phyloP scores from a whole-genome alignment of 2,113 vertebrate species.

The Catharus bicknelli region DNA sequence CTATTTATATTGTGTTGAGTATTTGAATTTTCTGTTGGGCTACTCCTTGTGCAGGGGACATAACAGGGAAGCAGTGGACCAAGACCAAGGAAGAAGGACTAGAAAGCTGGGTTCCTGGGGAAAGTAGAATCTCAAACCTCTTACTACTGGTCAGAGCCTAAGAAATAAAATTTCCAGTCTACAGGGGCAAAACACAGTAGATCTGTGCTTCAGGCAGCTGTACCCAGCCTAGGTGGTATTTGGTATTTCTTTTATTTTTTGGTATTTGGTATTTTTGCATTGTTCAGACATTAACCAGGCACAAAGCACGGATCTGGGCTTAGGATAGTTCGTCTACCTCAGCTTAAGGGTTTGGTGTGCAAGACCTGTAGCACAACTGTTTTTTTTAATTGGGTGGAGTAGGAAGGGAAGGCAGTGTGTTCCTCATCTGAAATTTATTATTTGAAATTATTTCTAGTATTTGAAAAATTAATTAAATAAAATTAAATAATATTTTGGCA shows the following conservation, averaged over 20 bases:
- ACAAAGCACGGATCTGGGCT: not conserved
- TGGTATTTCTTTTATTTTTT: not conserved
- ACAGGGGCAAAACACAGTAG: not conserved
- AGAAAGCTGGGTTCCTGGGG: not conserved
- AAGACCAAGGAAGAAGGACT: not conserved
- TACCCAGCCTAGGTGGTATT: not conserved
- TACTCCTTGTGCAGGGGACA: not conserved
- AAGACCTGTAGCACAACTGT: not conserved
- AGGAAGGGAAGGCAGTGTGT: rapidly evolving
- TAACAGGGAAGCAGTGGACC: not conserved
- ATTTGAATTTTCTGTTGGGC: not conserved
- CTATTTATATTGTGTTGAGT: not conserved
- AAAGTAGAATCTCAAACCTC: not conserved
- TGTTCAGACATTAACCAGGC: not conserved
- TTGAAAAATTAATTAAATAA: not conserved
- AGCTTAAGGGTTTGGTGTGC: not conserved
- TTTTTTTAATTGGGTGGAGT: not conserved
- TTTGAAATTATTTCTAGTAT: not conserved
- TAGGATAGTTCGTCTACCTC: not conserved
- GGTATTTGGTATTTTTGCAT: not conserved
- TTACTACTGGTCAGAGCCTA: not conserved
- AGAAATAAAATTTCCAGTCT: not conserved
- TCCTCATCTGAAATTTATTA: not conserved
- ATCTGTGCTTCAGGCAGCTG: not conserved
- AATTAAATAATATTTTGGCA: not conserved